phyloP scores from a whole-genome alignment of 2,888 invertebrate genomes.

The Coleophora flavipennella region DNA sequence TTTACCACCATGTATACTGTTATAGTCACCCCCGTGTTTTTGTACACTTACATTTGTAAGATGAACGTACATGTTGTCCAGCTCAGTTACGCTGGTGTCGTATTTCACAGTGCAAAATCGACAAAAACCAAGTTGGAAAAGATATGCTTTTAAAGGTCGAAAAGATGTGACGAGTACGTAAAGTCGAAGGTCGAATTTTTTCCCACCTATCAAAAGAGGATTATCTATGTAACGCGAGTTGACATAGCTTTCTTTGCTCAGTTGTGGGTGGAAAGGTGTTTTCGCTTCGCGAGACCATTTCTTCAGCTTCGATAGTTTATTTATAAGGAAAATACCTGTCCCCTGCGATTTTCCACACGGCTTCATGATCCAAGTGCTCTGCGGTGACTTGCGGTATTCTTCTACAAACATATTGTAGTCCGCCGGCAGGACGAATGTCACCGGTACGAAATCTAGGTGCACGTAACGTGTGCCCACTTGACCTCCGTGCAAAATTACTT shows the following conservation, averaged over 20 bases:
- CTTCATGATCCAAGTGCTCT: constrained; percentile 97
- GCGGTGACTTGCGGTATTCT: constrained; percentile 92
- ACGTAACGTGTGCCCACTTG: constrained; percentile 79
- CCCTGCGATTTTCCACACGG: constrained; percentile 95
- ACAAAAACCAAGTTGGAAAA: constrained; percentile 92
- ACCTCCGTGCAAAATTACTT: constrained; percentile 63
- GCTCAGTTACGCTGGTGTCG: constrained; percentile 86
- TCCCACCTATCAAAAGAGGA: constrained; percentile 93
- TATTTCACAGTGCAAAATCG: constrained; percentile 96
- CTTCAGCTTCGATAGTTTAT: constrained; percentile 92
- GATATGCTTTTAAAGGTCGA: constrained; percentile 91
- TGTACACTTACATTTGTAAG: constrained; percentile 97
- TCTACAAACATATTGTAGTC: constrained; percentile 97
- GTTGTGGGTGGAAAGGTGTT: constrained; percentile 85
- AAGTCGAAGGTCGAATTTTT: constrained; percentile 93
- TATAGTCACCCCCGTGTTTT: constrained; percentile 93
- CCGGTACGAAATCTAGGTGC: constrained; percentile 91
- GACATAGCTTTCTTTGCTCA: constrained; percentile 90
- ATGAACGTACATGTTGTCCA: constrained; percentile 95
- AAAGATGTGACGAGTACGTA: constrained; percentile 95
- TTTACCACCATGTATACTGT: constrained; percentile 94
- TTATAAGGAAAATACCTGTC: constrained; percentile 93
- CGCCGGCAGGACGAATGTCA: constrained; percentile 93
- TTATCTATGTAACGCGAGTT: constrained; percentile 96
- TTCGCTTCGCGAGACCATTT: constrained; percentile 90